Evolutionary conservation across 2,888 invertebrate species (phyloP), one percentile per base, ranked within the genome.

Genomic region (Andrena marginata): DNA sequence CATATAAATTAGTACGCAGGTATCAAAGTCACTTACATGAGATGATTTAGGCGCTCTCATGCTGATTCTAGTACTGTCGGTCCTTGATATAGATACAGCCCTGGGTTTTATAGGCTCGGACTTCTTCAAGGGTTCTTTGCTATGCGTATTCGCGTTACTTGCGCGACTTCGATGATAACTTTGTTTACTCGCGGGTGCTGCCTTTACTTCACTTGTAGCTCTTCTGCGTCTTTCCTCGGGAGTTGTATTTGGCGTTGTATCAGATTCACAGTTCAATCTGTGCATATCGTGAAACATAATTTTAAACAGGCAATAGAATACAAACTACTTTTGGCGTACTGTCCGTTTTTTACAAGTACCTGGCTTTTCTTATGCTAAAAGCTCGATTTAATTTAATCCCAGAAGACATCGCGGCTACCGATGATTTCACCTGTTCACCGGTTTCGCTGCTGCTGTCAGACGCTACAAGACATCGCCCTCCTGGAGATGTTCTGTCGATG

Each of bases 61-160:
- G 90, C 96, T 97, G 89, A 95, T 95, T 85, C 96, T 94, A 42
- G 97, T 96, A 78, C 95, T 95, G 89, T 96, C 96, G 29, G 95
- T 95, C 86, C 96, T 94, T 7, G 95, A 95, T 90, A 96, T 95
- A 65, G 94, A 94, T 62, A 94, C 93, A 29, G 87, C 80, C 69
- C 90, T 85, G 2, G 89, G 86, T 79, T 91, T 91, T 33, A 77
- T 70, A 35, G 84, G 60, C n/a, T 92, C 92, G 2, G 87, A 75
- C 78, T 90, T 91, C 51, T 91, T 92, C 26, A 85, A 77, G 8
- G 73, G 67, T 3, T 92, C 92, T 76, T 89, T 92, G 62, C 48
- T 85, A 68, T 86, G 87, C 10, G 84, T 79, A 35, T 86, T 90
- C 33, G 84, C 85, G 23, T 87, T 90, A 76, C 83, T 89, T 35